Base-by-base conservation (phyloP, 2,797 vertebrate species). In the Helarctos malayanus region DNA sequence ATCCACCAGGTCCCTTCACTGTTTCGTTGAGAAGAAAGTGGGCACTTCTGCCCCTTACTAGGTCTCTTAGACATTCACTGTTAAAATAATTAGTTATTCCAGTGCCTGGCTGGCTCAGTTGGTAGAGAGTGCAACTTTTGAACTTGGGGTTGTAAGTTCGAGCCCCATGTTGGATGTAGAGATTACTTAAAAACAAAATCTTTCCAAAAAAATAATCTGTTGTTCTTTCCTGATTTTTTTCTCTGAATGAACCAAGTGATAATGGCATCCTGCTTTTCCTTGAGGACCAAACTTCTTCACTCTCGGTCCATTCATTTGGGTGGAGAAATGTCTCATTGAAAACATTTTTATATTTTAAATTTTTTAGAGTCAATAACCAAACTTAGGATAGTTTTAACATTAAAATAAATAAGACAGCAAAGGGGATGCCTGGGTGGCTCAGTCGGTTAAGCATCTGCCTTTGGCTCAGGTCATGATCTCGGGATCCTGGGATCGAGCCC, bases 341-440 rank as follows among this genome's bases (percentile, higher is more conserved):
- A 61, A 4, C 29, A 61, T 61, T 89, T 78, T 56, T 61, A 61
- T 73, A 9, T 41, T 75, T 91, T 59, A 65, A 75, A 75, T 59
- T 63, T 38, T 68, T 89, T 79, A 71, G 56, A 25, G 29, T 23
- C 68, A 63, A 35, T 63, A 32, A 93, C 45, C 35, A 92, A 95
- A 11, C 56, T n/a, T 61, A 69, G 18, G 59, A 41, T 73, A 79
- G 87, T 68, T 94, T 92, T 25, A 87, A 71, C n/a, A 52, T 73
- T 92, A 73, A 94, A 78, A 86, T 82, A 69, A 52, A 78, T 57
- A 68, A 56, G 18, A 52, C n/a, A 90, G 9, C 38, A 82, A 82
- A 96, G 21, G 25, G 38, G 19, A 21, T 21, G 19, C 19, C 54
- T 56, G 18, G 54, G 54, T 56, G 54, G 54, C 54, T 56, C 54